Evolutionary conservation across 2,888 invertebrate species (phyloP).

Genomic region (Dorcus hopei): DNA sequence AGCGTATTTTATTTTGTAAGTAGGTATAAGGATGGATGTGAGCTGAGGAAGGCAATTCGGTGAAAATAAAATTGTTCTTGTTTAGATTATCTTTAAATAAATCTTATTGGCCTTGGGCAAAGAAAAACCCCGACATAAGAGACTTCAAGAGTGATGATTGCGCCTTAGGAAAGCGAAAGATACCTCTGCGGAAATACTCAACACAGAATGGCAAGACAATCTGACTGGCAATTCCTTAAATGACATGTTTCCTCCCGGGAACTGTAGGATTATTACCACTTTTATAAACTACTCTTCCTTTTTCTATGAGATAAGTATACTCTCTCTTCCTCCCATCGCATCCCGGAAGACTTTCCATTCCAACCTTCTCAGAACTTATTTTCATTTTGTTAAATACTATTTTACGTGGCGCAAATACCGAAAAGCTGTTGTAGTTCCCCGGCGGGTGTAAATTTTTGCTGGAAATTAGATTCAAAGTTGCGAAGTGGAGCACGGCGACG

Average conservation of each 20-base stretch:
- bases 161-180: not conserved
- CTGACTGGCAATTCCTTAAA: conserved; percentile 28
- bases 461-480: too few relatives aligned
- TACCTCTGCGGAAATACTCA: not conserved
- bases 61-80: not conserved
- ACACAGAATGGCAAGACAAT: conserved; percentile 37
- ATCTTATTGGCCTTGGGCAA: not conserved
- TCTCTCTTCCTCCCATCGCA: too few relatives aligned
- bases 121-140: not conserved
- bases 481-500: too few relatives aligned
- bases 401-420: not conserved
- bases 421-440: not conserved
- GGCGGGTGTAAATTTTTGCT: not conserved
- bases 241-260: conserved; percentile 29
- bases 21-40: too few relatives aligned
- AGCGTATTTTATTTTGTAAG: too few relatives aligned
- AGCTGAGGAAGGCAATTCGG: not conserved
- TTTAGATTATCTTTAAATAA: not conserved
- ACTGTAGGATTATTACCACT: conserved; percentile 30
- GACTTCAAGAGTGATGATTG: not conserved
- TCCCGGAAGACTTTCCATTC: too few relatives aligned
- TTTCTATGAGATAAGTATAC: not conserved
- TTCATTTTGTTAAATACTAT: too few relatives aligned
- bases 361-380: too few relatives aligned
- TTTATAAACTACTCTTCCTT: conserved; percentile 24